A percentile compares a stretch with the other conserved stretches of the same genome.
phyloP scores from a whole-genome alignment of 2,113 vertebrate genomes.

The Grammomys dolichurus region DNA sequence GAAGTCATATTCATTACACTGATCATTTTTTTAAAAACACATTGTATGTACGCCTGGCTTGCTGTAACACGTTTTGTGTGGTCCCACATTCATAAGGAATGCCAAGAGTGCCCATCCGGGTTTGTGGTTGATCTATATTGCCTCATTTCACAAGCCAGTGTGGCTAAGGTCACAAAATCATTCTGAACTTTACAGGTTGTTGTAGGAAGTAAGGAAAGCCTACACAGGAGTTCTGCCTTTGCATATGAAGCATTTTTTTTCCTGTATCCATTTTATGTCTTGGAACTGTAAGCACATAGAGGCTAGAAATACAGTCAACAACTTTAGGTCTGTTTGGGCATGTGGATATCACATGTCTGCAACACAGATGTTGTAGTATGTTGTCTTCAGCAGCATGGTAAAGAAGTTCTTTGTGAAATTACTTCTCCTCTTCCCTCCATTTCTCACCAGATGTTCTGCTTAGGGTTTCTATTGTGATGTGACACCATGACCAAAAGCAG shows the following conservation, averaged over 20 bases:
- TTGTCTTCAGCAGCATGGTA: not conserved
- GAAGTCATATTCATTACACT: constrained; percentile 39
- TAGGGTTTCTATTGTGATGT: not conserved
- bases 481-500: not conserved
- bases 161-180: constrained; percentile 89
- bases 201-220: not conserved
- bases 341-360: too few species aligned
- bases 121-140: constrained; percentile 91
- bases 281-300: not conserved
- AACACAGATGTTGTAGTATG: too few species aligned
- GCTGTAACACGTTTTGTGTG: not conserved
- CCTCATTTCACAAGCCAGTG: constrained; percentile 94
- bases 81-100: constrained; percentile 75
- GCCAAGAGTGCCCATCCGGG: constrained; percentile 90
- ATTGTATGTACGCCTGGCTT: not conserved
- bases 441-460: not conserved
- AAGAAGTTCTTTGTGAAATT: not conserved
- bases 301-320: not conserved
- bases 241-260: not conserved
- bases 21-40: not conserved
- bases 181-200: not conserved
- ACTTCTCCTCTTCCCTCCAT: not conserved
- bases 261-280: not conserved
- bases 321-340: not conserved
- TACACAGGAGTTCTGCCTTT: not conserved